Base-by-base conservation (phyloP, 2,888 invertebrate genomes). In the Apotomis betuletana region DNA sequence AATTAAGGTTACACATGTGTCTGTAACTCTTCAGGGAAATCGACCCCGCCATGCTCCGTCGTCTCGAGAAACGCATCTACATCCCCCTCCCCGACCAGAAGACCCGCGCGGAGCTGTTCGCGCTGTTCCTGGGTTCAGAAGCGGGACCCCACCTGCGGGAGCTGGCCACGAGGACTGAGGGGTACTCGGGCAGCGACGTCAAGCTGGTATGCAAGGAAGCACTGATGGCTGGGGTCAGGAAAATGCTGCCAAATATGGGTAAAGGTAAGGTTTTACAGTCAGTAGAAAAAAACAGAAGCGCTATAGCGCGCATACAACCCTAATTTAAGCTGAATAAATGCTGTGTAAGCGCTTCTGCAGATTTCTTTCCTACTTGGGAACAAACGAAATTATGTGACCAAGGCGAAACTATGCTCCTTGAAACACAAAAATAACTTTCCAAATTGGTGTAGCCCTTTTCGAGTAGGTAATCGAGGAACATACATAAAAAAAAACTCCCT, bases 131-230 rank as follows among this genome's bases (percentile, higher is more conserved):
- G 4, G 55, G 63, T 3, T 5, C 59, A 46, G 68, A 59, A 5
- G 55, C n/a, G 10, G 61, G 57, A 0, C 49, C 64, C 3, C 58
- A 63, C 41, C 36, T 94, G 57, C 77, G 85, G 4, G 85, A 89
- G 49, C 80, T 96, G 76, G 93, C 95, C 0, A 78, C 85, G 4
- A 83, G 89, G 68, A 97, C 97, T 0, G 95, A 95, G 12, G 95
- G 96, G 4, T 98, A 97, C 84, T 97, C 98, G 0, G 98, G 98
- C 0, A 97, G 97, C 10, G 99, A 99, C 83, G 95, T 99, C 63
- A 96, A 96, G 80, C 90, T 97, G 76, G 95, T 97, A 46, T 97
- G 97, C 85, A 98, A 98, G 87, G 98, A 98, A 92, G 96, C 97
- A 0, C 95, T 96, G 70, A 98, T 99, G 97, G 92, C 94, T 44